Base-by-base conservation (phyloP, 2,113 vertebrate genomes). In the Crypturellus undulatus region DNA sequence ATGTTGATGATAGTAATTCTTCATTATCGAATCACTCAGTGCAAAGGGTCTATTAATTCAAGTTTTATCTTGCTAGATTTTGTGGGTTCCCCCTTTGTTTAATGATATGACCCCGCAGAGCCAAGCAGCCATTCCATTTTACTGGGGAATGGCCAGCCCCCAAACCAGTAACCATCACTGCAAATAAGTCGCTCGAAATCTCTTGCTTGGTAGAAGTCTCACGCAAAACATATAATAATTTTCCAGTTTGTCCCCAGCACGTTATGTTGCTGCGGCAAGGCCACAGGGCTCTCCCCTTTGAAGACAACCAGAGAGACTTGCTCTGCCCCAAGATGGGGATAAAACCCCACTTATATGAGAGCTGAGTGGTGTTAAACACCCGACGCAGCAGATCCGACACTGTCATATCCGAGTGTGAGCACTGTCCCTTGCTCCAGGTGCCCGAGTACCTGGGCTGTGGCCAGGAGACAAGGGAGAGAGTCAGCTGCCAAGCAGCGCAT, bases 231-330 rank as follows among this genome's bases (percentile, higher is more conserved):
- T 17, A 60, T 11, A 72, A 24, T 30, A 54, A 54, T 64, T 49
- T 56, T 69, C 76, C 80, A 63, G 62, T 83, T 72, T 92, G 85
- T n/a, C 87, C 92, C 69, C 91, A 84, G 87, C 42, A 87, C 20
- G 45, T 64, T 71, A 32, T 6, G 47, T 67, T 90, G 47, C 45
- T 84, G 24, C 0, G 80, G 63, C 26, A 26, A 65, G 73, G 49
- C 59, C 49, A 30, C 69, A 79, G 8, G 34, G 47, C 67, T 59
- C 80, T 93, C 81, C 54, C 83, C 71, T 92, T 89, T 54, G 52
- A 90, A 80, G 92, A 79, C 73, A 84, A 79, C 26, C 65, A 68
- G 12, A 92, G 62, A 32, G 92, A 93, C 92, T 72, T 90, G 47
- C 60, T 77, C 89, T 70, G 21, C 38, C 80, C 10, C 28, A 76